A percentile compares a stretch with the other conserved stretches of the same genome.
Conservation (phyloP, 2,888 invertebrate species). For the Morinoia aosen region DNA sequence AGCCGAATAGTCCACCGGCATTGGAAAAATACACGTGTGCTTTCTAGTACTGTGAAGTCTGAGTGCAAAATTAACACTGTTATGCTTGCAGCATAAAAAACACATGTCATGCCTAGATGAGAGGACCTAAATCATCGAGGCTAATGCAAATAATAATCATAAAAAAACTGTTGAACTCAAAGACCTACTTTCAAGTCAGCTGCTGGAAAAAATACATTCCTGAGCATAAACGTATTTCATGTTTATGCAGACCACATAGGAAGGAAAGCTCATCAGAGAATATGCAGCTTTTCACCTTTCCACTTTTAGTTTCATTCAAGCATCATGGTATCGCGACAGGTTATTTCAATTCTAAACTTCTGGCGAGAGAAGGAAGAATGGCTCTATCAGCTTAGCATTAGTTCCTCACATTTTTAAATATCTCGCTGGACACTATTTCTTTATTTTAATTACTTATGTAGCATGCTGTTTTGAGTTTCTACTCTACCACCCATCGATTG, state of each 20-base stretch:
- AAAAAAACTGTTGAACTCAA: neutral
- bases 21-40: no score
- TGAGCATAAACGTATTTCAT: neutral
- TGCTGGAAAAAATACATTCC: neutral
- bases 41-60: no score
- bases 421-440: no score
- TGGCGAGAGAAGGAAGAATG: neutral
- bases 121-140: neutral
- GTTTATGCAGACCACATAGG: neutral
- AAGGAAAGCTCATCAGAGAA: neutral
- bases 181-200: neutral
- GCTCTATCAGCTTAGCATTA: no score
- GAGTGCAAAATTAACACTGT: neutral
- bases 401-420: no score
- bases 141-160: neutral
- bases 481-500: no score
- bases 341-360: neutral
- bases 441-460: no score
- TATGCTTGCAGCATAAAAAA: neutral
- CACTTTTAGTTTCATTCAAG: neutral
- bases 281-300: neutral
- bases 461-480: no score
- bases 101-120: neutral
- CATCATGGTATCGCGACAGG: neutral
- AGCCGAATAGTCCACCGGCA: no score